Evolutionary conservation across 53 echinoderm and acorn worm species (phyloP).

Genomic region (Holothuria scabra): DNA sequence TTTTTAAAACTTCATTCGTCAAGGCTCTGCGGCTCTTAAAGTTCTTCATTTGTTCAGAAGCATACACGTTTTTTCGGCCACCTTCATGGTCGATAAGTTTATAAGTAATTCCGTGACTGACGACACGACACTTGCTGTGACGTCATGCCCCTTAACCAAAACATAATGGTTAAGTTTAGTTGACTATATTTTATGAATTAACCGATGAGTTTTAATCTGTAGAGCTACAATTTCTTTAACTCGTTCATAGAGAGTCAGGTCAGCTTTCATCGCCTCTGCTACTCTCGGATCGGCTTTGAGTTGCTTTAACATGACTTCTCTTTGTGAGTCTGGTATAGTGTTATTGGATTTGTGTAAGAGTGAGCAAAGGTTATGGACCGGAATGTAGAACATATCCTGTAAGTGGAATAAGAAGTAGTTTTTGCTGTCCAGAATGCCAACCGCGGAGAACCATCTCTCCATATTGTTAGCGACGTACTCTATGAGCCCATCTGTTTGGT

Average conservation of each 20-base stretch:
- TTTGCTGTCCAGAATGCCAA: constrained; percentile 62
- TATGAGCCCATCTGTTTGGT: constrained; percentile 44
- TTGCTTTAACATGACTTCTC: background rate
- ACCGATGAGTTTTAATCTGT: background rate
- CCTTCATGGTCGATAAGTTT: no score
- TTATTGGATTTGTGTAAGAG: constrained; percentile 11
- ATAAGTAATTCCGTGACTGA: no score
- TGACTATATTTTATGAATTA: no score
- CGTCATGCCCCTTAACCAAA: no score
- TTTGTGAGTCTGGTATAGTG: background rate
- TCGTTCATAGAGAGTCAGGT: constrained; percentile 19
- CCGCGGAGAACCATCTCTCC: constrained; percentile 79
- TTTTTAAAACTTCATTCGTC: no score
- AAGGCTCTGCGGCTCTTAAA: no score
- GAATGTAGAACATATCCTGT: constrained; percentile 22
- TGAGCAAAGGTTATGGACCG: background rate
- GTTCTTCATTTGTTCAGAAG: no score
- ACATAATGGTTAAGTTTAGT: no score
- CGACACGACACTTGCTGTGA: no score
- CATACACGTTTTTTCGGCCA: no score
- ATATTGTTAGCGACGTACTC: constrained; percentile 63
- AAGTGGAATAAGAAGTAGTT: background rate
- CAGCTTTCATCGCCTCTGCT: constrained; percentile 31
- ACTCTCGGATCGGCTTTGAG: constrained; percentile 28
- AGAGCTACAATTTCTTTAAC: constrained; percentile 17